These are phyloP conservation scores for Eristalis tenax DNA, from an alignment of 2,888 invertebrate species.

Conservation along the genomic window DNA sequence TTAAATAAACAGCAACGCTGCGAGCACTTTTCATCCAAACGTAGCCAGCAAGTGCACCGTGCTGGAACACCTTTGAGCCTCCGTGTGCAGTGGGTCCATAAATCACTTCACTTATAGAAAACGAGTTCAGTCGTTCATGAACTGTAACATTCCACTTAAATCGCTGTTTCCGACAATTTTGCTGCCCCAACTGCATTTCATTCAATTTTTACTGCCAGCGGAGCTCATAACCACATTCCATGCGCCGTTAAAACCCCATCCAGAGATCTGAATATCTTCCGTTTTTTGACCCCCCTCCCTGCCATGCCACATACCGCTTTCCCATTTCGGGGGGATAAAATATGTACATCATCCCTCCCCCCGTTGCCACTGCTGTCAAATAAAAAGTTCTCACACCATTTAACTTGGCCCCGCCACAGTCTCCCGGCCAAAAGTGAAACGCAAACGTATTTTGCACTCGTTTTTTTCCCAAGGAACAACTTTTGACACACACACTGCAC, in stretches of 20 bases:
- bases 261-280: slow-evolving; percentile 13
- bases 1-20: background rate
- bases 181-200: slow-evolving; percentile 11
- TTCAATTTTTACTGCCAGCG: slow-evolving; percentile 20
- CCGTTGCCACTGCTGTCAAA: slow-evolving; percentile 24
- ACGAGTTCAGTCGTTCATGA: slow-evolving; percentile 26
- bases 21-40: background rate
- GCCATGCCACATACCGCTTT: background rate
- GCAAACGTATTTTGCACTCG: slow-evolving; percentile 24
- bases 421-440: slow-evolving; percentile 19
- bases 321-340: background rate
- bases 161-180: slow-evolving; percentile 19
- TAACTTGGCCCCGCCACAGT: slow-evolving; percentile 17
- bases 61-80: background rate
- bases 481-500: slow-evolving; percentile 19
- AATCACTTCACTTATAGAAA: slow-evolving; percentile 6
- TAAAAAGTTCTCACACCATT: slow-evolving; percentile 39
- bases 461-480: slow-evolving; percentile 23
- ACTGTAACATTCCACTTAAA: slow-evolving; percentile 29
- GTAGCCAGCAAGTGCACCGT: background rate
- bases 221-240: slow-evolving; percentile 17
- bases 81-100: background rate
- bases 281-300: background rate
- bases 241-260: slow-evolving; percentile 32
- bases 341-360: background rate